Evolutionary conservation across 2,113 vertebrate genomes (phyloP).

Genomic region (Rhinopithecus roxellana): DNA sequence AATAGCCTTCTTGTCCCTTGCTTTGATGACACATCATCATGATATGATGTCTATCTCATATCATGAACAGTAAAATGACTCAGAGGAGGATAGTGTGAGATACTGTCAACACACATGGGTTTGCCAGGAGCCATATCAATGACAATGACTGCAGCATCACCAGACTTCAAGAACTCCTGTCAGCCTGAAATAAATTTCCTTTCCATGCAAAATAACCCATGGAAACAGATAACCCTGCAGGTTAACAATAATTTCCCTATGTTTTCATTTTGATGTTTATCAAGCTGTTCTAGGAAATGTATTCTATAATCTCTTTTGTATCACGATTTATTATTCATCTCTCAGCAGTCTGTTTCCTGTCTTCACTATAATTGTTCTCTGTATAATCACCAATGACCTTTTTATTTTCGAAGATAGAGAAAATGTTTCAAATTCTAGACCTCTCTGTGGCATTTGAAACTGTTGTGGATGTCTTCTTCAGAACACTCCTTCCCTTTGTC

Average conservation of each 20-base stretch:
- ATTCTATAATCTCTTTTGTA: neutral
- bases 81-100: too few relatives aligned
- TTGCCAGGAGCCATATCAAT: too few relatives aligned
- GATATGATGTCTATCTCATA: too few relatives aligned
- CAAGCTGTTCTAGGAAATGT: neutral
- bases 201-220: neutral
- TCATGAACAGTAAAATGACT: too few relatives aligned
- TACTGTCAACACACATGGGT: too few relatives aligned
- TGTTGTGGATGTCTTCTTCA: neutral
- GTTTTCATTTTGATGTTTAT: neutral
- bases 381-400: neutral
- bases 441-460: neutral
- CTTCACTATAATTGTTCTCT: neutral
- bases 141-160: too few relatives aligned
- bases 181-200: neutral
- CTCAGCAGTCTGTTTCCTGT: slow-evolving; percentile 1
- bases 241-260: neutral
- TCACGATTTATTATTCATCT: neutral
- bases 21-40: too few relatives aligned
- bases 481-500: neutral
- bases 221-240: neutral
- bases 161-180: neutral
- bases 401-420: slow-evolving; percentile 6
- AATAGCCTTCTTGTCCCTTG: too few relatives aligned
- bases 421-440: slow-evolving; percentile 22